These are phyloP conservation scores for Tetragonula clypearis DNA, from an alignment of 1,140 invertebrate genomes.

Conservation along the genomic window DNA sequence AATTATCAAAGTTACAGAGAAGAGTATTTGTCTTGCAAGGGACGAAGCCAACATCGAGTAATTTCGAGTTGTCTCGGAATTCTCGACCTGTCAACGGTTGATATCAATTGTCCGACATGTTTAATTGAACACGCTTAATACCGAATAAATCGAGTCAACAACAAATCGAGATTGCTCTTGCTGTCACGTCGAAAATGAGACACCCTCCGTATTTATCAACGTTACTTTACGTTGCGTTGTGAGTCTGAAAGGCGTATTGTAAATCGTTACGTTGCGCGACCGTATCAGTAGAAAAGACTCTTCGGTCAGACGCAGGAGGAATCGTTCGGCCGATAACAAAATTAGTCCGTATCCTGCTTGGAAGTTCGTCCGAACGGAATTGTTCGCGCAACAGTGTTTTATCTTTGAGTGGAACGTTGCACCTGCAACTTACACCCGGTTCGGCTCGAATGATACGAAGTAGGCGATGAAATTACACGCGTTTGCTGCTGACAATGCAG, in stretches of 20 bases:
- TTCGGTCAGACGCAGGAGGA: too few species aligned
- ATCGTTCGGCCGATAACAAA: neutral
- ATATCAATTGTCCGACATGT: neutral
- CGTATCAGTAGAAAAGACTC: neutral
- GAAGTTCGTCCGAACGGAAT: neutral
- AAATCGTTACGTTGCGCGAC: too few species aligned
- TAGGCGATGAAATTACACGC: constrained; percentile 52
- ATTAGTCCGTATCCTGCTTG: neutral
- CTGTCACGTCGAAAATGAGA: neutral
- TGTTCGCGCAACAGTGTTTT: constrained; percentile 37
- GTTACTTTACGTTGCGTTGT: neutral
- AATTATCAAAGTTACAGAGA: neutral
- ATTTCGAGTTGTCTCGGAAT: neutral
- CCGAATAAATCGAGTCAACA: neutral
- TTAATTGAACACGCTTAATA: neutral
- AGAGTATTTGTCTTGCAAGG: neutral
- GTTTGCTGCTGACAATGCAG: constrained; percentile 51
- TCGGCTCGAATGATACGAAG: constrained; percentile 31
- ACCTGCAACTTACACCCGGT: constrained; percentile 45
- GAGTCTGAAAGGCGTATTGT: too few species aligned
- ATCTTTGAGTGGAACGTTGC: constrained; percentile 26
- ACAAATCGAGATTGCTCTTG: neutral
- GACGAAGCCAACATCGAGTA: neutral
- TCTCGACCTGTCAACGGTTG: neutral
- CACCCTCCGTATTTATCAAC: neutral